phyloP scores from a whole-genome alignment of 2,797 vertebrate species.

The Sitta carolinensis region DNA sequence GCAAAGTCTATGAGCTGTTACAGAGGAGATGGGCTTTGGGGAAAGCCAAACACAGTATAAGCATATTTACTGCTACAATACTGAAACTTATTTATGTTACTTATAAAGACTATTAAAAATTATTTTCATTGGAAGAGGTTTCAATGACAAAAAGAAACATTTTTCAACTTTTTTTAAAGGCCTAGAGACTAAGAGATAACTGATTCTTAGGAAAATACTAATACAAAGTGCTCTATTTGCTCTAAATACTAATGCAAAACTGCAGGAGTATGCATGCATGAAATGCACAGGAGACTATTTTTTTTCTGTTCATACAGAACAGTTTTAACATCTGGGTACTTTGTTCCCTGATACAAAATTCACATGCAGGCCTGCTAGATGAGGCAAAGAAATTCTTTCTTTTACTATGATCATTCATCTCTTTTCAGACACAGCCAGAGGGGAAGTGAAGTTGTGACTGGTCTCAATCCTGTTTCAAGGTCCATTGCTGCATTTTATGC shows the following conservation, averaged over 20 bases:
- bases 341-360: neutral
- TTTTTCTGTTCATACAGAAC: neutral
- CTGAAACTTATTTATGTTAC: neutral
- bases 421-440: conserved; percentile 3
- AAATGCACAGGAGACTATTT: neutral
- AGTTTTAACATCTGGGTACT: neutral
- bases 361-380: neutral
- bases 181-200: neutral
- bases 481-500: neutral
- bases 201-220: neutral
- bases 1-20: neutral
- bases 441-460: neutral
- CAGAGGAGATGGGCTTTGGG: neutral
- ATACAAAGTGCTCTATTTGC: neutral
- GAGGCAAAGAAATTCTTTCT: conserved; percentile 11
- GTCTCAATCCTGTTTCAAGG: conserved; percentile 18
- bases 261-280: neutral
- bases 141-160: neutral
- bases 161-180: conserved; percentile 43
- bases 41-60: neutral
- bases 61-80: neutral
- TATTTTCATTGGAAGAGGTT: neutral
- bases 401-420: neutral
- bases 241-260: too few relatives aligned
- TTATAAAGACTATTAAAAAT: neutral